phyloP scores from a whole-genome alignment of 2,888 invertebrate genomes.

The Tipula helvola region DNA sequence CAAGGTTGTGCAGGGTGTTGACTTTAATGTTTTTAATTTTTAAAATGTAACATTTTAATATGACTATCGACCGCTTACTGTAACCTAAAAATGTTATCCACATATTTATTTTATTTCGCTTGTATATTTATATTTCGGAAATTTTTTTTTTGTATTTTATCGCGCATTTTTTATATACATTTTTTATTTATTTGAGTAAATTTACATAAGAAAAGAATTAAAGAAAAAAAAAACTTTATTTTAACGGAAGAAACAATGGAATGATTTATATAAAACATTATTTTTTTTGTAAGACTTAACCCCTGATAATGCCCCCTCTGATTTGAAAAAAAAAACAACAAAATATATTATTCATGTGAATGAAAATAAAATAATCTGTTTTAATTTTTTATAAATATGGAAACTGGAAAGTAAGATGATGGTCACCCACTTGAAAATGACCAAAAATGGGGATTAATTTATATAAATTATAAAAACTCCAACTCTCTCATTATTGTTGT shows the following conservation, averaged over 20 bases:
- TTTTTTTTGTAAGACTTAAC: neutral
- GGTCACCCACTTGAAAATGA: neutral
- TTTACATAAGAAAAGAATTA: constrained; percentile 4
- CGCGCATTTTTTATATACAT: neutral
- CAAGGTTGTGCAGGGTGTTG: no score
- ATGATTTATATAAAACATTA: neutral
- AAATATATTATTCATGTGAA: neutral
- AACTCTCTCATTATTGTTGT: neutral
- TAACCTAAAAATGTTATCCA: neutral
- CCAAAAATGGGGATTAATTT: neutral
- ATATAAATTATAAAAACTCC: neutral
- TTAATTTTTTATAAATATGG: neutral
- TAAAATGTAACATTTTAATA: no score
- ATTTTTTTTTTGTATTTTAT: neutral
- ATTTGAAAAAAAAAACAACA: neutral
- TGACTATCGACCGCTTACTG: neutral
- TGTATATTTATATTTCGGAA: neutral
- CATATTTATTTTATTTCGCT: neutral
- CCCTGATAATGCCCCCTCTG: neutral
- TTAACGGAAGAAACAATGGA: constrained; percentile 4
- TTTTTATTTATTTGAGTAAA: neutral
- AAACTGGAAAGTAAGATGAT: constrained; percentile 4
- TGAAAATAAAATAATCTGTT: neutral
- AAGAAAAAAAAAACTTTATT: neutral
- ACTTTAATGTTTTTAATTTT: no score